phyloP scores from a whole-genome alignment of 2,113 vertebrate species.

The Oceanodroma tethys region DNA sequence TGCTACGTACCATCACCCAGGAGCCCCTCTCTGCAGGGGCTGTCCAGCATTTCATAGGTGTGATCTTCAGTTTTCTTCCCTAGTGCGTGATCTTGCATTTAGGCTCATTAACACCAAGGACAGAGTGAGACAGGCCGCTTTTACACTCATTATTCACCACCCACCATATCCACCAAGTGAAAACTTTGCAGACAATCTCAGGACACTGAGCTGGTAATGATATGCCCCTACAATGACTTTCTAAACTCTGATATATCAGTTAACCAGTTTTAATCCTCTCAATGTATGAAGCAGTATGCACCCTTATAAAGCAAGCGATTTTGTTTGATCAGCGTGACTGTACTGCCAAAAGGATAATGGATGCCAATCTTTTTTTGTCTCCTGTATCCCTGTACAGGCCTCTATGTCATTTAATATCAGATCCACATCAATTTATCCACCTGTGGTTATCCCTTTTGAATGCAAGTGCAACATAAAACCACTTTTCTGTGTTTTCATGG shows the following conservation, averaged over 20 bases:
- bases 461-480: not conserved
- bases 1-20: not conserved
- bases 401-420: not conserved
- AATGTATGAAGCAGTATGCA: not conserved
- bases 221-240: not conserved
- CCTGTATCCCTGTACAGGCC: not conserved
- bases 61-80: not conserved
- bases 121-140: not conserved
- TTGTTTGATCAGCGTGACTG: not conserved
- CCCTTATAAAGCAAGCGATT: not conserved
- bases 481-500: not conserved
- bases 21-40: not conserved
- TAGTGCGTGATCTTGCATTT: not conserved
- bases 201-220: not conserved
- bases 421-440: not conserved
- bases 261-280: not conserved
- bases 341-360: not conserved
- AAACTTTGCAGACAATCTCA: not conserved
- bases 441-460: not conserved
- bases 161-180: not conserved
- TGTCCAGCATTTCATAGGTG: not conserved
- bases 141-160: not conserved
- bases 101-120: not conserved
- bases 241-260: not conserved
- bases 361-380: not conserved